A percentile compares a stretch with the other conserved stretches of the same genome.
Conservation (phyloP, 2,797 vertebrate species). For the Vultur gryphus region DNA sequence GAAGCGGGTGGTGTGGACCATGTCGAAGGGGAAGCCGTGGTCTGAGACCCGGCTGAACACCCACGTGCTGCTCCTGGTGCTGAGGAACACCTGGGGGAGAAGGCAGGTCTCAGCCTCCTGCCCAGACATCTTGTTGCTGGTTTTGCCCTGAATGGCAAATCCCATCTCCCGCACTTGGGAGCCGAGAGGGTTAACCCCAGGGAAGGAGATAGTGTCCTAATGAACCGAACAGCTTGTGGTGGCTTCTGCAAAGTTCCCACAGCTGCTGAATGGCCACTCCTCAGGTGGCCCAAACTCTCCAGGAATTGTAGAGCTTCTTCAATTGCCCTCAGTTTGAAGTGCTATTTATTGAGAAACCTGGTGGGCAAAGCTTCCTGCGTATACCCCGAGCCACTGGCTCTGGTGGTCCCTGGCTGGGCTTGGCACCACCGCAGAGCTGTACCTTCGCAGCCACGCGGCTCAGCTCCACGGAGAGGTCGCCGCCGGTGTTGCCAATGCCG, state of each 20-base stretch:
- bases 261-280: not conserved
- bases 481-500: conserved; percentile 86
- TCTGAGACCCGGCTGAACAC: conserved; percentile 72
- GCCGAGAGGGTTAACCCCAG: not conserved
- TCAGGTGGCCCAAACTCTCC: not conserved
- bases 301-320: not conserved
- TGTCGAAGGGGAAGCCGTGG: conserved; percentile 79
- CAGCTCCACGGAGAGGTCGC: conserved; percentile 85
- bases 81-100: conserved; percentile 84
- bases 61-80: conserved; percentile 82
- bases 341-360: not conserved
- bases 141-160: not conserved
- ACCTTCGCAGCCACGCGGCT: conserved; percentile 83
- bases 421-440: rapidly evolving
- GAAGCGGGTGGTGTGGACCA: conserved; percentile 71
- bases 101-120: not conserved
- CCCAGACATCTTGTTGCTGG: not conserved
- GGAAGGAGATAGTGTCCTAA: not conserved
- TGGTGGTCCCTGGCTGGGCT: not conserved
- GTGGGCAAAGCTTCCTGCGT: not conserved
- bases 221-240: not conserved
- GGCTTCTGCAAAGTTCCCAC: not conserved
- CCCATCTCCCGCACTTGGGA: not conserved
- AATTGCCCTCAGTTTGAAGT: not conserved
- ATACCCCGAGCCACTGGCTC: not conserved